Conservation (phyloP, 2,113 vertebrate genomes). For the Hylia prasina region DNA sequence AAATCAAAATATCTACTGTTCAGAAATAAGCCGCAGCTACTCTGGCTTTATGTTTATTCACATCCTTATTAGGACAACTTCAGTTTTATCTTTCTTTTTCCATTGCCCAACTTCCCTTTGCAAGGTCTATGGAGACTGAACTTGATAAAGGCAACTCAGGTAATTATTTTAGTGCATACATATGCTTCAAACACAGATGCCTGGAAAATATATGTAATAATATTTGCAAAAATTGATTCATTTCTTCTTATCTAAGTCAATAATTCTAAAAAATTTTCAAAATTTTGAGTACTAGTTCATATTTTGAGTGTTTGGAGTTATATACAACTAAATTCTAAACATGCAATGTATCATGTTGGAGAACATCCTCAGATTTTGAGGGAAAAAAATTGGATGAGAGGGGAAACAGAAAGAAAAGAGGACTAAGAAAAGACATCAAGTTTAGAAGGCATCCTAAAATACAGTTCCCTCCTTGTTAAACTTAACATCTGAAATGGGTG, state of each 20-base stretch:
- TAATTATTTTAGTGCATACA: neutral
- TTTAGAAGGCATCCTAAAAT: neutral
- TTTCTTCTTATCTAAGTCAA: neutral
- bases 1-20: neutral
- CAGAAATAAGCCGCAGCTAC: neutral
- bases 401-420: neutral
- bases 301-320: rapidly evolving
- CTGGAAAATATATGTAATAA: neutral
- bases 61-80: neutral
- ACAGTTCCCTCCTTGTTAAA: neutral
- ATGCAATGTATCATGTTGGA: neutral
- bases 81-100: neutral
- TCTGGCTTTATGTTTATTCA: neutral
- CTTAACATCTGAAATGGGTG: neutral
- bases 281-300: neutral
- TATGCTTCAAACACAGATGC: neutral
- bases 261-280: neutral
- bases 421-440: neutral
- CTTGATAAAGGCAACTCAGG: neutral
- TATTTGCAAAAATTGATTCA: neutral
- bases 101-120: neutral
- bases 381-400: neutral
- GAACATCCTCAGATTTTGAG: neutral
- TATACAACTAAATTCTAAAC: neutral
- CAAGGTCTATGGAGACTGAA: neutral